These are phyloP conservation scores for Apistogramma diplotaenia DNA, from an alignment of 2,113 vertebrate species.

Conservation along the genomic window DNA sequence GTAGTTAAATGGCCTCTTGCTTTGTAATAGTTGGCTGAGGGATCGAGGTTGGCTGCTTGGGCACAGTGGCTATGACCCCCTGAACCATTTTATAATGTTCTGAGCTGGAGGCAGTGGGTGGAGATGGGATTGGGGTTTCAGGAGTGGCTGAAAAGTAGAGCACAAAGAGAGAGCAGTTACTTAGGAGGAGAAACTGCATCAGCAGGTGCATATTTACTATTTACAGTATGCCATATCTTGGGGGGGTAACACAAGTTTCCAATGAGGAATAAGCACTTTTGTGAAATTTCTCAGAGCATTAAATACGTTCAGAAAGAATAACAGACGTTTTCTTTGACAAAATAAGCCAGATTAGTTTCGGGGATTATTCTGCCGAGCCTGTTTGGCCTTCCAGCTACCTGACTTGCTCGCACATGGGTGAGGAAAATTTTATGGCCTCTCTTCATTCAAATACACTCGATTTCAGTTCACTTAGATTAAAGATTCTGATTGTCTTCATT, in stretches of 20 bases:
- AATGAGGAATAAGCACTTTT: conserved; percentile 62
- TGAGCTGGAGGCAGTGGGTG: conserved; percentile 87
- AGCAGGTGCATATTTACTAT: conserved; percentile 22
- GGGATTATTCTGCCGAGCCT: conserved; percentile 70
- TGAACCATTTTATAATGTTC: conserved; percentile 96
- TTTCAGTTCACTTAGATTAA: background rate
- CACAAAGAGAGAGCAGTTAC: conserved; percentile 10
- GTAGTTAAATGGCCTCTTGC: conserved; percentile 91
- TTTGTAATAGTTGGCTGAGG: conserved; percentile 93
- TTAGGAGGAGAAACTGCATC: conserved; percentile 5
- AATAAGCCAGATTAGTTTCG: conserved; percentile 77
- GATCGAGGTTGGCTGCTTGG: conserved; percentile 90
- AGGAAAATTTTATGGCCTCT: background rate
- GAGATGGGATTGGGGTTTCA: conserved; percentile 96
- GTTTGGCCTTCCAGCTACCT: conserved; percentile 59
- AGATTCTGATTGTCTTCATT: background rate
- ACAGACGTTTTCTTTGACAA: conserved; percentile 73
- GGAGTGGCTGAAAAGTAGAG: conserved; percentile 87
- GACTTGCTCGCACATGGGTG: conserved; percentile 32
- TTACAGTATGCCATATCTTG: conserved; percentile 4
- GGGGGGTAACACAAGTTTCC: conserved; percentile 34
- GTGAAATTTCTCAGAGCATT: conserved; percentile 75
- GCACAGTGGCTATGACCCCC: conserved; percentile 87
- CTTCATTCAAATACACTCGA: background rate
- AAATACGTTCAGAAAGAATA: conserved; percentile 71